A percentile compares a stretch with the other conserved stretches of the same genome.
phyloP scores from a whole-genome alignment of 2,888 invertebrate genomes.

The Conomelus anceps region DNA sequence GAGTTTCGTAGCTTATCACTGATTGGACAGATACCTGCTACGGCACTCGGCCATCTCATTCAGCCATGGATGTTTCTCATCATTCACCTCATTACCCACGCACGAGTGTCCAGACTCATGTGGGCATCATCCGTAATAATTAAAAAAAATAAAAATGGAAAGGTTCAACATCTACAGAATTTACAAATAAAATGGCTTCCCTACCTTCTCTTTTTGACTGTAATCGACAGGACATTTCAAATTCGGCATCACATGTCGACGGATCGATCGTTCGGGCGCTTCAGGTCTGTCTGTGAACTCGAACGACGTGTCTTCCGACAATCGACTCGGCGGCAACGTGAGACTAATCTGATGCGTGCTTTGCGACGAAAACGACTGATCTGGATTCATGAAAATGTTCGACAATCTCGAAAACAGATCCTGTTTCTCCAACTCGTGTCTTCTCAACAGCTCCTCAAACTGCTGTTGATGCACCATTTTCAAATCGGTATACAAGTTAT shows the following conservation, averaged over 20 bases:
- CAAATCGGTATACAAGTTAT: neutral
- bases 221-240: neutral
- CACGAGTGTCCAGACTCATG: no score
- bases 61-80: no score
- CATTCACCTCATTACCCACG: no score
- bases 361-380: neutral
- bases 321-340: neutral
- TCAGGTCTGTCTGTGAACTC: neutral
- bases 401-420: neutral
- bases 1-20: no score
- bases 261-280: neutral
- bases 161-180: no score
- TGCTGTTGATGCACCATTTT: neutral
- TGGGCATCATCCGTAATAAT: no score
- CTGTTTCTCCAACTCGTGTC: neutral
- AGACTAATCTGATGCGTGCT: neutral
- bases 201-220: neutral
- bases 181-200: neutral
- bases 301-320: neutral
- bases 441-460: neutral
- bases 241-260: neutral
- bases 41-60: no score
- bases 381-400: neutral
- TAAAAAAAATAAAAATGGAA: no score
- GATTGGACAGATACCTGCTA: no score